Evolutionary conservation across 2,888 invertebrate genomes (phyloP).

Genomic region (Sthenelais limicola): DNA sequence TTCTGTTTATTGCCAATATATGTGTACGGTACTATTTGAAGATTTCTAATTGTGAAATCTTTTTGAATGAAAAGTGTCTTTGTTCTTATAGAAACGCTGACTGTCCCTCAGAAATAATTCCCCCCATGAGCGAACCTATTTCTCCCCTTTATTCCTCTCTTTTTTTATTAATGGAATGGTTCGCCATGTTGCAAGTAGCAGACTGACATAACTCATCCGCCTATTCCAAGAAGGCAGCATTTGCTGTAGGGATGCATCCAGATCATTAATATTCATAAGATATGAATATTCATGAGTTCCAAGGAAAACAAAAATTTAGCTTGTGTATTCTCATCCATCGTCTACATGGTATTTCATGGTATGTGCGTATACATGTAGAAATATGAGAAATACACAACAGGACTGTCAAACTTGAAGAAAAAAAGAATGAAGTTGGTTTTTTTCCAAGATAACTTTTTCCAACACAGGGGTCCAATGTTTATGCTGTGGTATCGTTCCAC

Average conservation of each 20-base stretch:
- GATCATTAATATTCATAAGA: slow-evolving; percentile 9
- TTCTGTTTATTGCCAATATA: too few species aligned
- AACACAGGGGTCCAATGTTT: slow-evolving; percentile 37
- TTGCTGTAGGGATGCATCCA: slow-evolving; percentile 29
- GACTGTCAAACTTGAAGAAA: slow-evolving; percentile 37
- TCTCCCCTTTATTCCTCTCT: too few species aligned
- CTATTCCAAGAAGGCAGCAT: slow-evolving; percentile 35
- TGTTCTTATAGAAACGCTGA: too few species aligned
- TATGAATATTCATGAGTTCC: slow-evolving; percentile 22
- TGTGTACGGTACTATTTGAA: too few species aligned
- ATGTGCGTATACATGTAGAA: too few species aligned
- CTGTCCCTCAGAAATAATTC: too few species aligned
- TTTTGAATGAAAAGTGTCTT: too few species aligned
- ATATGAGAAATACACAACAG: slow-evolving; percentile 13
- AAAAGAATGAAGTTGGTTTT: slow-evolving; percentile 31
- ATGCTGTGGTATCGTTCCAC: slow-evolving; percentile 37
- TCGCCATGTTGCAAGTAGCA: slow-evolving; percentile 36
- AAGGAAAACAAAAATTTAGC: too few species aligned
- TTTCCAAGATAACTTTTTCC: slow-evolving; percentile 38
- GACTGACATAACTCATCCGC: slow-evolving; percentile 24
- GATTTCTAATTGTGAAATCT: too few species aligned
- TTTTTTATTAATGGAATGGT: slow-evolving; percentile 34
- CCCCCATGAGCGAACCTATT: too few species aligned
- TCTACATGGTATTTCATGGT: too few species aligned
- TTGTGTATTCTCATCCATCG: too few species aligned